Percentiles rank a stretch among this genome's conserved stretches.
phyloP scores from a whole-genome alignment of 2,888 invertebrate species.

The Dasypolia templi region DNA sequence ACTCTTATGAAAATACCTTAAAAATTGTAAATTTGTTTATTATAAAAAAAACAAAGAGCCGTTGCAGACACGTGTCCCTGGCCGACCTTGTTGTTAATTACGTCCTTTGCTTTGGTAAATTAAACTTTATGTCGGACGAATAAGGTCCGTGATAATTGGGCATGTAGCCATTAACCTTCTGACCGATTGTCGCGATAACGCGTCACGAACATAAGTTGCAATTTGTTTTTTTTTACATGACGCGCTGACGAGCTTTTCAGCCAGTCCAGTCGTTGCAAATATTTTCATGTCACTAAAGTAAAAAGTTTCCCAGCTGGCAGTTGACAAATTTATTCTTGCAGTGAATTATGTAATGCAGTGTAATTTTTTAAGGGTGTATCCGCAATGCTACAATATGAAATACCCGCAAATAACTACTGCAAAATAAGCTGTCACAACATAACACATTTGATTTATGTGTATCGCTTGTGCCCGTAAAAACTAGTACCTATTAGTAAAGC shows the following conservation, averaged over 20 bases:
- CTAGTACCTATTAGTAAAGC: conserved; percentile 23
- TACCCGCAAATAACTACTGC: conserved; percentile 47
- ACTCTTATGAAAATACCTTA: conserved; percentile 47
- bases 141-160: conserved; percentile 42
- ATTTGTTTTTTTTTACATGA: conserved; percentile 40
- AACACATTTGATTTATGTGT: conserved; percentile 58
- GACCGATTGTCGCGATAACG: conserved; percentile 57
- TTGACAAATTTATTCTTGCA: conserved; percentile 36
- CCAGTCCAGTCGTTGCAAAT: conserved; percentile 29
- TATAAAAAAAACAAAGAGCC: conserved; percentile 54
- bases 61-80: conserved; percentile 54
- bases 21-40: conserved; percentile 58
- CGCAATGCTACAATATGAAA: conserved; percentile 58
- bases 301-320: conserved; percentile 23
- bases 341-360: conserved; percentile 40
- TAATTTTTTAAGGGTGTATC: conserved; percentile 35
- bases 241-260: conserved; percentile 19
- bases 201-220: conserved; percentile 54
- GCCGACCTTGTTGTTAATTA: conserved; percentile 61
- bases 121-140: conserved; percentile 22
- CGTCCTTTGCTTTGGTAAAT: conserved; percentile 39
- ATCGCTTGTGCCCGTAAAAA: conserved; percentile 39
- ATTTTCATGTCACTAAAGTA: conserved; percentile 40
- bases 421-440: conserved; percentile 59
- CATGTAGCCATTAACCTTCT: conserved; percentile 50